Evolutionary conservation across 2,113 vertebrate genomes (phyloP).

Genomic region (Menura novaehollandiae): DNA sequence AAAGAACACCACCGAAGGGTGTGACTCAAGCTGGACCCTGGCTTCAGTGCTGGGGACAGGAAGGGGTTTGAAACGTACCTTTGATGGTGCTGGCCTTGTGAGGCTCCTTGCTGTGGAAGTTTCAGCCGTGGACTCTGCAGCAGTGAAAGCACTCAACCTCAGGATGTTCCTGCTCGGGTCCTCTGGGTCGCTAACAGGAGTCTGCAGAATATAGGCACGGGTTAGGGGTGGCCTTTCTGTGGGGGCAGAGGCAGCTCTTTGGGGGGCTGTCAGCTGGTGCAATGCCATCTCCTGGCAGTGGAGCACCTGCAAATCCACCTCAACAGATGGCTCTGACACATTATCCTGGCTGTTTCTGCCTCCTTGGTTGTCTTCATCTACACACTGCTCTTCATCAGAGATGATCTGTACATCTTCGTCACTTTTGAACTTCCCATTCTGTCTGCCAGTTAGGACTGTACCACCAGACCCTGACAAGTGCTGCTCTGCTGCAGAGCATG

Average conservation of each 20-base stretch:
- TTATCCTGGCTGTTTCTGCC: neutral
- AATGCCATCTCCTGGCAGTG: neutral
- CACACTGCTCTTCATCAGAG: neutral
- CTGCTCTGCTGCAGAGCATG: neutral
- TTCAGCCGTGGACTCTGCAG: neutral
- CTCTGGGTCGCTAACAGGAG: fast-evolving
- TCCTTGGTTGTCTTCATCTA: neutral
- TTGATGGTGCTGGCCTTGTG: neutral
- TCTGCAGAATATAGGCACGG: neutral
- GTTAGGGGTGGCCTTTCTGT: no score
- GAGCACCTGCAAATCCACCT: neutral
- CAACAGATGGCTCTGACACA: neutral
- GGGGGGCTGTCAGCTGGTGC: neutral
- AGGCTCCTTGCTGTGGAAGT: neutral
- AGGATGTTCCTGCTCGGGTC: neutral
- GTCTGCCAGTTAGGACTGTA: neutral
- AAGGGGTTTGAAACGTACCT: neutral
- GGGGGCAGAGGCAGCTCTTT: neutral
- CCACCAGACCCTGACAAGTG: neutral
- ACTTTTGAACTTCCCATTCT: neutral
- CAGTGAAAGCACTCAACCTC: neutral
- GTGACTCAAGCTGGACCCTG: neutral
- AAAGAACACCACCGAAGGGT: neutral
- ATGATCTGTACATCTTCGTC: neutral
- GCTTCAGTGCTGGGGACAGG: neutral